Evolutionary conservation across 2,888 invertebrate species (phyloP), one percentile per base, ranked within the genome.

Genomic region (Aspidapion aeneum): DNA sequence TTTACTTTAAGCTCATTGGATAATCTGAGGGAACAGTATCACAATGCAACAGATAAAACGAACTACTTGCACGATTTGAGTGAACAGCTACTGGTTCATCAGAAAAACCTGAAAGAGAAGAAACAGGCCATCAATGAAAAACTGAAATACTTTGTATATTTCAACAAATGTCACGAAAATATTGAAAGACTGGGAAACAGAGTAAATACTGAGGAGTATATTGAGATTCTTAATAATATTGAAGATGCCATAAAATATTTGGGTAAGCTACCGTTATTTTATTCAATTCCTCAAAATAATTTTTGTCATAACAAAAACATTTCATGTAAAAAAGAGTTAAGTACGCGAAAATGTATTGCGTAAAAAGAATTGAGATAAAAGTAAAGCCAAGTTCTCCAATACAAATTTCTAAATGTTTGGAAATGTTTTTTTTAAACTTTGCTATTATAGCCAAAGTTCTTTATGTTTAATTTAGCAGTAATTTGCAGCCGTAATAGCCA

Each of bases 61-160:
- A 94, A 93, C 77, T 92, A 94, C 0, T 81, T 98, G 2, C 96
- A 98, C 76, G 88, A 87, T 64, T 93, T 94, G 68, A 97, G 97
- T 78, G 96, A 97, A 74, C 93, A 96, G 74, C 82, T 98, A 5
- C 86, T 96, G 66, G 90, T 91, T 1, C 95, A 97, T 75, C 96
- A 96, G 82, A 89, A 88, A 58, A 87, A 90, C 71, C 82, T 98
- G 5, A 91, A 92, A 70, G 86, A 86, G 69, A 88, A 92, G 66
- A 91, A 91, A 68, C 89, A 90, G 66, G 89, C 89, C 62, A 90
- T 98, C 61, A 90, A 90, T 58, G 86, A 89, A 62, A 89, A 90
- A 68, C 79, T 97, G 2, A 88, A 90, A 57, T 93, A 93, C 77
- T 98, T 97, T 77, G 90, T 90, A 62, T 91, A 93, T 78, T 88